Base-by-base conservation (phyloP, 2,797 vertebrate genomes). In the Pogonophryne albipinna region DNA sequence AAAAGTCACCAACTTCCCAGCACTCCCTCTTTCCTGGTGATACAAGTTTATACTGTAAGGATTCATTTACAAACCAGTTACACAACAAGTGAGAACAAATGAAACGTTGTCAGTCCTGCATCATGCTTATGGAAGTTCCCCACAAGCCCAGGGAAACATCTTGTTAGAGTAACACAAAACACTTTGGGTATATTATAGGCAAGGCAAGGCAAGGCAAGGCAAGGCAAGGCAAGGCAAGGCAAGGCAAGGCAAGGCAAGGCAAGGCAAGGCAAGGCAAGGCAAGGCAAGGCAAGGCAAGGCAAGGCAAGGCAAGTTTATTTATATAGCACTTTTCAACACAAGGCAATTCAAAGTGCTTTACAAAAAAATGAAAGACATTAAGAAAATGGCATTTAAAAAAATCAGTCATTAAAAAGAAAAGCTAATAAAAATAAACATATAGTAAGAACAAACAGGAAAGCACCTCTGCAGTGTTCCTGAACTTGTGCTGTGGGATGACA, bases 401-500 rank as follows among this genome's bases (percentile, higher is more conserved):
- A n/a, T n/a, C n/a, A n/a, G n/a, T n/a, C n/a, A n/a, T n/a, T n/a
- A n/a, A n/a, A n/a, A n/a, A n/a, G n/a, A n/a, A n/a, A n/a, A n/a
- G n/a, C n/a, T n/a, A n/a, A n/a, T n/a, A n/a, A n/a, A n/a, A n/a
- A n/a, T n/a, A n/a, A n/a, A n/a, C n/a, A n/a, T n/a, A n/a, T n/a
- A 41, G n/a, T 67, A 0, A 14, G 52, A 70, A 27, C 12, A 76
- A 79, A 70, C 15, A 19, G 19, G 10, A 8, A 66, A 55, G 69
- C 92, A 99, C 98, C 97, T 98, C 95, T 79, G 91, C 89, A 10
- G 95, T 92, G 80, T 94, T 93, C 78, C 96, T 94, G 88, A 97
- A 98, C 90, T 95, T 98, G 93, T 96, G 95, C 77, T 96, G 95
- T 46, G 97, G 97, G 79, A 98, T 96, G 76, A 99, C 90, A 1